phyloP scores from a whole-genome alignment of 2,888 invertebrate species.

The Agrochola macilenta region DNA sequence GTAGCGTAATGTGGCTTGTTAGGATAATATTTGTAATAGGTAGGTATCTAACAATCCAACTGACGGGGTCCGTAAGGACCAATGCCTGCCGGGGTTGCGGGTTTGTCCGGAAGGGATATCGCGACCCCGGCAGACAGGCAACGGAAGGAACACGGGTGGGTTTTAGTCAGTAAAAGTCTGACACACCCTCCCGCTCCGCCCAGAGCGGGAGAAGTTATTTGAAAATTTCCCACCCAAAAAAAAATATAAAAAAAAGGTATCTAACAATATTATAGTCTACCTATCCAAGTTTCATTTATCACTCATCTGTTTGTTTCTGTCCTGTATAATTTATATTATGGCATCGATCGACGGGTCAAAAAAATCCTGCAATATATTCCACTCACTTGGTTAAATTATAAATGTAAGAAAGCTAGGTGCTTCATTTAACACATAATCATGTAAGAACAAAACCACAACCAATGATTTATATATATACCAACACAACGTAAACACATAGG shows the following conservation, averaged over 20 bases:
- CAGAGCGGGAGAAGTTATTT: too few relatives aligned
- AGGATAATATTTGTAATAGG: conserved; percentile 3
- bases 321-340: not conserved
- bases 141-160: too few relatives aligned
- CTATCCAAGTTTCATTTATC: not conserved
- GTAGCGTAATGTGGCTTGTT: not conserved
- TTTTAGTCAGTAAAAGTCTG: too few relatives aligned
- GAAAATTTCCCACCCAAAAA: too few relatives aligned
- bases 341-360: not conserved
- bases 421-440: not conserved
- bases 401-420: not conserved
- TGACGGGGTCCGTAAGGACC: too few relatives aligned
- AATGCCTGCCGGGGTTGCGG: too few relatives aligned
- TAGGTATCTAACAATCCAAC: not conserved
- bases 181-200: too few relatives aligned
- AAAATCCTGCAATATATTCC: not conserved
- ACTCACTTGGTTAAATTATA: not conserved
- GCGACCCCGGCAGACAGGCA: too few relatives aligned
- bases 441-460: not conserved
- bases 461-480: not conserved
- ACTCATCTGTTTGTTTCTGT: not conserved
- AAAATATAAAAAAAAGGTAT: too few relatives aligned
- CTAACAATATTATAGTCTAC: not conserved
- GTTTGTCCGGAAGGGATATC: too few relatives aligned
- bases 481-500: conserved; percentile 12